Base-by-base conservation (phyloP, 1,140 invertebrate genomes). In the Brachystomella parvula region DNA sequence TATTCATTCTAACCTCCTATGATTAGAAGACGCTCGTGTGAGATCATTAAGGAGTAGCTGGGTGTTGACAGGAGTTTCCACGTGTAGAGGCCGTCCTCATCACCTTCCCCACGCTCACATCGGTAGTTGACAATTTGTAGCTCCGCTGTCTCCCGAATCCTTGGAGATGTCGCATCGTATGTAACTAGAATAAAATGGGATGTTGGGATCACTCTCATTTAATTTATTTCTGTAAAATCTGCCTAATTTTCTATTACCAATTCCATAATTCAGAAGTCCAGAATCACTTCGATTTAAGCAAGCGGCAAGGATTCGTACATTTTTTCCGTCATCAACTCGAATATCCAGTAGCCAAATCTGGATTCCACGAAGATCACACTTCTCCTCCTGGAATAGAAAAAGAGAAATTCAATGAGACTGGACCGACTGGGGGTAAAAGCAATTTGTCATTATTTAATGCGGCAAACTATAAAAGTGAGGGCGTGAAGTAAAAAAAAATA, bases 281-380 rank as follows among this genome's bases (percentile, higher is more conserved):
- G 65, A 29, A 26, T 70, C 69, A 3, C 47, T 61, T 1, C 57
- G 28, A 56, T 70, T 65, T 26, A 64, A 49, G 0, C 67, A 66
- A 47, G 69, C 69, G 21, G 64, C 65, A 3, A 73, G 53, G 15
- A 71, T 31, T 32, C 47, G 65, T 24, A 71, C 47, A n/a, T 66
- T 63, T 56, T 64, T 68, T 1, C 28, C 32, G 2, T 56, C 58
- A 21, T 68, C n/a, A 24, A 33, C 47, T 2, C 59, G 57, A n/a
- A 73, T 32, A 44, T 73, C 69, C 24, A 73, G 31, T 0, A 70
- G 39, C 63, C 61, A 67, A 15, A 70, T 49, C 44, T 73, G 71
- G 47, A 73, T 73, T 47, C 66, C 66, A 47, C 69, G 63, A 6
- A 70, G 17, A 64, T 71, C 66, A 1, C 33, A 26, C 35, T 33